Conservation (phyloP, 2,113 vertebrate genomes). For the Oophaga pumilio region DNA sequence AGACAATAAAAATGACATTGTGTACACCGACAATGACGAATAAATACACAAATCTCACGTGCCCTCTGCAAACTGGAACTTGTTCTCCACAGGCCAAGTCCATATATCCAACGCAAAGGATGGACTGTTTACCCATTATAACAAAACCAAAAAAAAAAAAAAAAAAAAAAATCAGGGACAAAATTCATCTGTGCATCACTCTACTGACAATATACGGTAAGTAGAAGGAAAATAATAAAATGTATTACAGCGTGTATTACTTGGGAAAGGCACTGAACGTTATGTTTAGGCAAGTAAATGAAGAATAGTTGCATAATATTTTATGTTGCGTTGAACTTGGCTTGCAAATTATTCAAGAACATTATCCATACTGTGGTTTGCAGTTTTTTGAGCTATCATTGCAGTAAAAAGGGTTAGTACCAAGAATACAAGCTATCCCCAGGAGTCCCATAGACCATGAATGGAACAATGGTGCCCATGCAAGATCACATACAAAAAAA, state of each 20-base stretch:
- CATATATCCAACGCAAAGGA: too few species aligned
- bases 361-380: not conserved
- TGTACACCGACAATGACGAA: conserved; percentile 5
- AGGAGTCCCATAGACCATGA: too few species aligned
- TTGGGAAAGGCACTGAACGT: not conserved
- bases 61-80: not conserved
- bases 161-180: too few species aligned
- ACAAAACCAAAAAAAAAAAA: too few species aligned
- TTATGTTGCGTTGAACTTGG: not conserved
- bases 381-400: too few species aligned
- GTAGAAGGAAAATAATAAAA: not conserved
- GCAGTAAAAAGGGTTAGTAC: too few species aligned
- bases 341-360: not conserved
- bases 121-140: too few species aligned
- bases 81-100: not conserved
- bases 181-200: not conserved
- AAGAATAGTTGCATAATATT: not conserved
- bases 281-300: not conserved
- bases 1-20: conserved; percentile 11
- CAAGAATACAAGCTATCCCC: too few species aligned
- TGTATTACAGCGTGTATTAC: not conserved
- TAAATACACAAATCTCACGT: not conserved
- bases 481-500: too few species aligned
- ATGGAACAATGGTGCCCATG: too few species aligned
- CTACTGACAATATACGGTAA: not conserved